Evolutionary conservation across 2,888 invertebrate genomes (phyloP), one percentile per base, ranked within the genome.

Genomic region (Leistus spinibarbis): DNA sequence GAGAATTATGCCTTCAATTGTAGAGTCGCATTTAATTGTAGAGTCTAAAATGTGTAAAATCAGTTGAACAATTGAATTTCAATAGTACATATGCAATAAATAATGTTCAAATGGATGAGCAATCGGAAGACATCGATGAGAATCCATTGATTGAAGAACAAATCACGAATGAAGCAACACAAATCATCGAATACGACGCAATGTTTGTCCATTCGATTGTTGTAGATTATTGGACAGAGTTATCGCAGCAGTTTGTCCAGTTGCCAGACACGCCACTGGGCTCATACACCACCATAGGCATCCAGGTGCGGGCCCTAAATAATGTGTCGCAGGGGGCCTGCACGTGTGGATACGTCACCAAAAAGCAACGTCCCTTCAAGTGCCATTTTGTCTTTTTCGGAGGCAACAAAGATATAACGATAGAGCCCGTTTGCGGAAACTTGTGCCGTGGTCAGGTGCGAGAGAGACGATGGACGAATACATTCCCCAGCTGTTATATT

Each of bases 221-320:
- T 3, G 54, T 78, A 10, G 79, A 77, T 24, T 79, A 79, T 3
- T 64, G 78, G 3, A 79, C 79, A 64, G 77, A 78, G 5, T 71
- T 81, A 7, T 80, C 80, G 0, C 78, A 80, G 27, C 79, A 80
- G 70, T 76, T 76, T n/a, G 70, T 81, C 0, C 76, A 76, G 27
- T 80, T 82, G 64, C 82, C 81, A 0, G 79, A 79, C 27, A 82
- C 82, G 4, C 82, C 82, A 3, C 80, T 82, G 57, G 82, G 81
- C 0, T 82, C 82, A 0, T 80, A 79, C 64, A 80, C 81, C 2
- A 71, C 77, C 3, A 79, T 80, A 79, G 69, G 53, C 1, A 76
- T 81, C 7, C 76, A 78, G 13, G 70, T 81, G 53, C 69, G 76
- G 20, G 68, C 79, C 3, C 62, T 76, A 1, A 78, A 78, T 23